Base-by-base conservation (phyloP, 1,140 invertebrate genomes). In the Leptonema lineaticorne region DNA sequence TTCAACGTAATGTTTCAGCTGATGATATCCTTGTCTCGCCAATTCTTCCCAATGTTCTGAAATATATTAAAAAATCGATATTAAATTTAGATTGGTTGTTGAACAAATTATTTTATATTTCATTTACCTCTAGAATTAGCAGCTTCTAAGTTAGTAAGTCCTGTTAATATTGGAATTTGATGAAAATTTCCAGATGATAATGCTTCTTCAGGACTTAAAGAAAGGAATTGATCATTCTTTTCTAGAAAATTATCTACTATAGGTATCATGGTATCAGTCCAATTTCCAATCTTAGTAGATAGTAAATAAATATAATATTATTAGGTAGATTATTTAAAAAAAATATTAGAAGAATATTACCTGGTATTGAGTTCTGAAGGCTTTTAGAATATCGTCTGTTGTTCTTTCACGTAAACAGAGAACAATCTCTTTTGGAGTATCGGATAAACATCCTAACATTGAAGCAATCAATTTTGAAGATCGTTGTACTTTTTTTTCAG, bases 371-470 rank as follows among this genome's bases (percentile, higher is more conserved):
- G 82, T 80, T 63, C 85, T 79, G 63, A 88, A 85, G 33, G 87
- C 84, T 67, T 83, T 79, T 9, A 89, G 66, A 24, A 89, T 77
- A 66, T 85, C 83, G 41, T 78, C 76, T 1, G 78, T 78, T 62
- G 79, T 80, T 74, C 85, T 87, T 50, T 82, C 76, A 68, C 86
- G 83, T 26, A 94, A 81, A 75, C 92, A 94, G 26, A 83, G 78
- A 18, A 91, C 74, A 24, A 78, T 74, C 62, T 73, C 69, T 75
- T 71, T 68, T 74, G 66, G 69, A 70, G 75, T 30, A 64, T 78
- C 70, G 70, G 75, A 73, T 48, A 77, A 73, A 57, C 86, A 87
- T 58, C 84, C 85, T 7, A 87, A 69, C 63, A 84, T 82, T 56
- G 77, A 69, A 2, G 84, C 76, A 16, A 92, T 78, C 69, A 84